A percentile compares a stretch with the other conserved stretches of the same genome.
These are phyloP conservation scores for Panonychus citri DNA, from an alignment of 1,140 invertebrate genomes.

Conservation along the genomic window DNA sequence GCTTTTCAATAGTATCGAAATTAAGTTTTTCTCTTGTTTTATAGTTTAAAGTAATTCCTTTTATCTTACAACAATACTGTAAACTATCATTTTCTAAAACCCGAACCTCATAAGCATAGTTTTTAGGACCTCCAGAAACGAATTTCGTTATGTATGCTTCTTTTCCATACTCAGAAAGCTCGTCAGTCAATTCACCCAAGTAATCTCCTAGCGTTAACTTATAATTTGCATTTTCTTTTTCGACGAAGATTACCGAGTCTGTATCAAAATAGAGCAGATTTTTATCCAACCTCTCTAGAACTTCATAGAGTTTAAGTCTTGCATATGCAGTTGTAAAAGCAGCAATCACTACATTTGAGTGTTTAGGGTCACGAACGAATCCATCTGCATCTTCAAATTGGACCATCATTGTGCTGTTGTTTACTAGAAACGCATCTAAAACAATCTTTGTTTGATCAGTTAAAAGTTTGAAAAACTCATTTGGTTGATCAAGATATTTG, in stretches of 20 bases:
- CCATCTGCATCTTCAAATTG: background rate
- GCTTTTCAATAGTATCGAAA: background rate
- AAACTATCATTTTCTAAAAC: too few species aligned
- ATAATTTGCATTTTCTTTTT: background rate
- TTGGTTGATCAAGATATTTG: background rate
- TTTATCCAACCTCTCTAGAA: background rate
- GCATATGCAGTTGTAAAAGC: background rate
- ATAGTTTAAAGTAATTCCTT: background rate
- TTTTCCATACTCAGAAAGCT: background rate
- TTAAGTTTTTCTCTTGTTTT: background rate
- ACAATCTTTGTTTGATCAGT: background rate
- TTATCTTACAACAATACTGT: background rate
- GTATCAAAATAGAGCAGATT: background rate
- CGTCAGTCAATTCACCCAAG: background rate
- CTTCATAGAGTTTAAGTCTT: background rate
- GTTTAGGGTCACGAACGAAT: background rate
- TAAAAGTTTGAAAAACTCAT: background rate
- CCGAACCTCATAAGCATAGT: background rate
- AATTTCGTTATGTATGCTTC: background rate
- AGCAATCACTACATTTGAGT: background rate
- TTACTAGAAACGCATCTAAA: background rate
- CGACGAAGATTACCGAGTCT: background rate
- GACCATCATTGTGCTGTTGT: background rate
- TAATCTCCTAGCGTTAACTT: background rate
- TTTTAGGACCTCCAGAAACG: background rate